Conservation (phyloP, 2,797 vertebrate genomes). For the Gallinago solitaria region DNA sequence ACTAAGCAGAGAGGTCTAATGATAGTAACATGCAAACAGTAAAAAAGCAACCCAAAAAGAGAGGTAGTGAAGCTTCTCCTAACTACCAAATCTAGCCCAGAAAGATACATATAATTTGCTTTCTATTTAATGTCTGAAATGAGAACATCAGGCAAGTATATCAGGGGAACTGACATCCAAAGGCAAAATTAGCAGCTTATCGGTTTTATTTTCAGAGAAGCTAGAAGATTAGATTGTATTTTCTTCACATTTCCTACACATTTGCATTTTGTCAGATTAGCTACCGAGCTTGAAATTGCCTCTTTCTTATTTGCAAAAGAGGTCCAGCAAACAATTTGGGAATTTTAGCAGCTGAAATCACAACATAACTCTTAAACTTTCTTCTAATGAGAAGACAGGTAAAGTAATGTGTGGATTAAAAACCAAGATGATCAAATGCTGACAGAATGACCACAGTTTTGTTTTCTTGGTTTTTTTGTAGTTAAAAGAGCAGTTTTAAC, state of each 20-base stretch:
- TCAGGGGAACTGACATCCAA: background rate
- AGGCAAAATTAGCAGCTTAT: background rate
- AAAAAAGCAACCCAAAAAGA: background rate
- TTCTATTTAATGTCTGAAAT: background rate
- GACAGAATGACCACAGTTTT: background rate
- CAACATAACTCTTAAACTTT: background rate
- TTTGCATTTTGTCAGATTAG: slow-evolving; percentile 23
- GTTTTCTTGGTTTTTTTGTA: background rate
- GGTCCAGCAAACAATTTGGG: background rate
- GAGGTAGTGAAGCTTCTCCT: background rate
- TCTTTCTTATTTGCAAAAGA: background rate
- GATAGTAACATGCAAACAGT: background rate
- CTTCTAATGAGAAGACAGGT: background rate
- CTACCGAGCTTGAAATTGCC: background rate
- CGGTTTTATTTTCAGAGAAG: background rate
- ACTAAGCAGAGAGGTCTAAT: background rate
- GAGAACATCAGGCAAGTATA: background rate
- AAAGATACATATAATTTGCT: background rate
- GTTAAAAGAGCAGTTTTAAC: background rate
- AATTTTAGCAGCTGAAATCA: background rate
- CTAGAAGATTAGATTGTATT: background rate
- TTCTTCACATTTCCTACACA: background rate
- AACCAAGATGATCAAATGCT: background rate
- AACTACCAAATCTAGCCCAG: background rate
- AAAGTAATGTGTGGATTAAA: background rate